Evolutionary conservation across 2,888 invertebrate species (phyloP).

Genomic region (Gymnoscelis rufifasciata): DNA sequence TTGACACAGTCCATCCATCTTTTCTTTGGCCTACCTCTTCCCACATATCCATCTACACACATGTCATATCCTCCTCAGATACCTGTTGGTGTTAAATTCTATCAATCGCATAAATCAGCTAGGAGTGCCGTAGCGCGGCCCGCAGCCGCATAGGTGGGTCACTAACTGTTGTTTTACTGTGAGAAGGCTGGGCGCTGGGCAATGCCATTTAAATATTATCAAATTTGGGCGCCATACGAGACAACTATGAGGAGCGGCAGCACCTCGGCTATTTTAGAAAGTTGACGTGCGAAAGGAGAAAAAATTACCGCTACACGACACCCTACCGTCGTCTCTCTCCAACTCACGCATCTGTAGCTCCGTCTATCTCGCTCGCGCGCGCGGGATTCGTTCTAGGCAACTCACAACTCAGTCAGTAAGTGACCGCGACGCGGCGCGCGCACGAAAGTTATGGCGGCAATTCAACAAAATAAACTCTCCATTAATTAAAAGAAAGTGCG

Average conservation of each 20-base stretch:
- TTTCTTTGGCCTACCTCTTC: too few species aligned
- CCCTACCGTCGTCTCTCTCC: conserved; percentile 54
- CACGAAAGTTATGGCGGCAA: conserved; percentile 46
- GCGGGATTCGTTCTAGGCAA: conserved; percentile 48
- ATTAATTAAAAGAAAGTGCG: conserved; percentile 34
- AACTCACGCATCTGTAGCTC: conserved; percentile 38
- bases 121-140: too few species aligned
- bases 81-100: too few species aligned
- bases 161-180: not conserved
- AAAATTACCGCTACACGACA: conserved; percentile 72
- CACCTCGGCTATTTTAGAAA: conserved; percentile 70
- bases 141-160: not conserved
- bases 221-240: conserved; percentile 43
- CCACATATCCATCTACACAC: too few species aligned
- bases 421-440: conserved; percentile 48
- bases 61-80: too few species aligned
- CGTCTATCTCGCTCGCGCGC: conserved; percentile 45
- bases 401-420: conserved; percentile 54
- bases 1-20: too few species aligned
- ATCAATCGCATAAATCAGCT: too few species aligned
- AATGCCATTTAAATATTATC: conserved; percentile 14
- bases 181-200: not conserved
- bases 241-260: conserved; percentile 47
- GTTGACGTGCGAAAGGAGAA: conserved; percentile 74
- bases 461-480: conserved; percentile 23